These are phyloP conservation scores for Clarias fuscus DNA, from an alignment of 2,797 vertebrate genomes.

Conservation along the genomic window DNA sequence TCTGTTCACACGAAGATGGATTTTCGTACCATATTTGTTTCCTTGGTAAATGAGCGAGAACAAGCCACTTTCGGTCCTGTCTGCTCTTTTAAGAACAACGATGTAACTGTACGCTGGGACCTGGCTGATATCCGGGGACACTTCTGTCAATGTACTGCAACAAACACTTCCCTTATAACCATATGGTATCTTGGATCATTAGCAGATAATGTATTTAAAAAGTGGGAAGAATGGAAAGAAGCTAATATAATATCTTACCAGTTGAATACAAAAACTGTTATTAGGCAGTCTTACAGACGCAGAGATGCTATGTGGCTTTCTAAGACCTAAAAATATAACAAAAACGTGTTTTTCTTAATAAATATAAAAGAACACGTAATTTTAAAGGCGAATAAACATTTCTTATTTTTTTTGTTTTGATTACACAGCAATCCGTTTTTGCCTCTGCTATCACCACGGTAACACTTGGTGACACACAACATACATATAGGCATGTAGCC, in stretches of 20 bases:
- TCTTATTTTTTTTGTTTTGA: not conserved
- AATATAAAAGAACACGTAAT: not conserved
- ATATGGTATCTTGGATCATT: not conserved
- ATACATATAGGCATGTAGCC: conserved; percentile 60
- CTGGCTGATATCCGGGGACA: conserved; percentile 72
- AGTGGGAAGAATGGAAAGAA: not conserved
- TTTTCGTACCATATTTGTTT: conserved; percentile 38
- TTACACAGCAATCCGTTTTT: conserved; percentile 15
- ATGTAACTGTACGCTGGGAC: conserved; percentile 65
- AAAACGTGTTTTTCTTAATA: not conserved
- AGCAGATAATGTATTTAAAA: not conserved
- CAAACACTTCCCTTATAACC: conserved; percentile 48
- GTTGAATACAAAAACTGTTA: not conserved
- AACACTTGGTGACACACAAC: conserved; percentile 30
- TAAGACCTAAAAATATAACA: not conserved
- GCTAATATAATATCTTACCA: not conserved
- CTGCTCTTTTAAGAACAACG: conserved; percentile 69
- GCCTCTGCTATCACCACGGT: conserved; percentile 2
- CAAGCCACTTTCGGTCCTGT: conserved; percentile 41
- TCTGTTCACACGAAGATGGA: not conserved
- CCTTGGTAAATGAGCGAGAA: conserved; percentile 61
- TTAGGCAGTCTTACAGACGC: not conserved
- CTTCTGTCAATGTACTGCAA: conserved; percentile 72
- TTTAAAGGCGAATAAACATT: not conserved
- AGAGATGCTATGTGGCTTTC: not conserved